These are phyloP conservation scores for Kryphioiulus occultus DNA, from an alignment of 2,888 invertebrate species.

Conservation along the genomic window DNA sequence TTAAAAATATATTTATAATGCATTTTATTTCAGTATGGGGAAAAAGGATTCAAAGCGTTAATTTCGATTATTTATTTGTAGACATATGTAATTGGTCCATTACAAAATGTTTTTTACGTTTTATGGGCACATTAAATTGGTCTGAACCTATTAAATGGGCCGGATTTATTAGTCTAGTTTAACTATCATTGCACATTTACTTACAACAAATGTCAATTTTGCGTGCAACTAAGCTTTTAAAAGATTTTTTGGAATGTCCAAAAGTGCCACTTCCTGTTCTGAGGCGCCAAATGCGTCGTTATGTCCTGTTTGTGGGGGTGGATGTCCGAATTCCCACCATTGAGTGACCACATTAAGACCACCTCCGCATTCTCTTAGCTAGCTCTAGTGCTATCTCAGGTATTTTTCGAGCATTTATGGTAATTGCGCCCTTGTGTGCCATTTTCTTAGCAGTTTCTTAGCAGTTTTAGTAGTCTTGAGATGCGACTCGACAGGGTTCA, in stretches of 20 bases:
- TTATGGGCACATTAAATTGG: too few relatives aligned
- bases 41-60: too few relatives aligned
- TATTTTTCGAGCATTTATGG: background rate
- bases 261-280: background rate
- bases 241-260: background rate
- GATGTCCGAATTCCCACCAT: background rate
- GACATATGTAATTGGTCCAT: too few relatives aligned
- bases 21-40: too few relatives aligned
- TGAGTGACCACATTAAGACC: constrained; percentile 23
- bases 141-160: too few relatives aligned
- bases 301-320: background rate
- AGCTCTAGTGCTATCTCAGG: background rate
- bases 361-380: background rate
- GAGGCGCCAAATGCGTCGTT: background rate
- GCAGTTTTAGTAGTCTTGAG: background rate
- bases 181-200: too few relatives aligned
- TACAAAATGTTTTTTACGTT: too few relatives aligned
- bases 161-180: too few relatives aligned
- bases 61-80: too few relatives aligned
- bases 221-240: too few relatives aligned
- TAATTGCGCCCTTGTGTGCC: background rate
- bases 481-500: background rate
- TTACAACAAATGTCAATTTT: too few relatives aligned
- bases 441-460: background rate
- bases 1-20: too few relatives aligned